phyloP scores from a whole-genome alignment of 2,797 vertebrate genomes.

The Pipistrellus kuhlii region DNA sequence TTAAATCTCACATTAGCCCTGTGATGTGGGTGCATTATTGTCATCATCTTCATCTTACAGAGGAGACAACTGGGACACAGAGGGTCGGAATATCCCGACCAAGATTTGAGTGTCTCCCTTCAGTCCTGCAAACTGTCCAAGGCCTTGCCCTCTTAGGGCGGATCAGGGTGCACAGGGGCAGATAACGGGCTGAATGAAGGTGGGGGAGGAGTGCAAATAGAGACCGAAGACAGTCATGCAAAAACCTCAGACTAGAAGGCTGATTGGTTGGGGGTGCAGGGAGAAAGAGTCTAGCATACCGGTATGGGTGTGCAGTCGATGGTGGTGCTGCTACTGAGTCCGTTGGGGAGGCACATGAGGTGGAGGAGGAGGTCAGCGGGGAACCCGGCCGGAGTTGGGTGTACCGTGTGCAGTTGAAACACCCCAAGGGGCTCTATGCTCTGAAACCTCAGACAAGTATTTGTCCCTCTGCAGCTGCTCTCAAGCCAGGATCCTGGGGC shows the following conservation, averaged over 20 bases:
- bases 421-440: not conserved
- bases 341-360: accelerated
- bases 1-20: not conserved
- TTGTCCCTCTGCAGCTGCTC: not conserved
- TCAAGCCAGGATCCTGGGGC: not conserved
- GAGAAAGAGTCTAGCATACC: not conserved
- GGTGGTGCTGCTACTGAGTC: no score
- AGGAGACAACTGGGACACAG: not conserved
- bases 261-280: not conserved
- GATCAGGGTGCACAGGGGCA: not conserved
- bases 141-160: no score
- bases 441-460: not conserved
- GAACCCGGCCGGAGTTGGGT: not conserved
- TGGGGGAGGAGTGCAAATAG: not conserved
- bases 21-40: not conserved
- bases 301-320: accelerated
- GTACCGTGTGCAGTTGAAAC: no score
- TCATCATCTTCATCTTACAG: not conserved
- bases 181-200: not conserved
- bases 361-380: no score
- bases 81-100: no score
- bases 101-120: not conserved
- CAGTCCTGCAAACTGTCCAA: no score
- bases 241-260: accelerated
- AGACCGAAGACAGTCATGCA: not conserved